Base-by-base conservation (phyloP, 2,888 invertebrate species). In the Thymelicus lineola region DNA sequence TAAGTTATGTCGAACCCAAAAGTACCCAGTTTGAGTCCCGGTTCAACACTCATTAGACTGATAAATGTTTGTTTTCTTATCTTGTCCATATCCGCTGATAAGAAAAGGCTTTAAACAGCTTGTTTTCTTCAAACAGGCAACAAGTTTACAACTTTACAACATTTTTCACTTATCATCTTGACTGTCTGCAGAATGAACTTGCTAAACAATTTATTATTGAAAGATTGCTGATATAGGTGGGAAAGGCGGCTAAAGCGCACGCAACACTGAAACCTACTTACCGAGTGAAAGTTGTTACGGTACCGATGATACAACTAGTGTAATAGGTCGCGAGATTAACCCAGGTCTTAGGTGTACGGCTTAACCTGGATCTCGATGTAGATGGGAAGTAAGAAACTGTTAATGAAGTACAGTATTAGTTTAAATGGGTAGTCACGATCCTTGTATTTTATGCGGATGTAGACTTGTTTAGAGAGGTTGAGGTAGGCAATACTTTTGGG, bases 301-400 rank as follows among this genome's bases (percentile, higher is more conserved):
- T 72, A 75, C 73, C 80, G 86, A 89, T 88, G 88, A 88, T 86
- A 82, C 88, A 87, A 87, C 84, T 74, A 70, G 71, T 85, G 88
- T 87, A 88, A 89, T 88, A 89, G 89, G 88, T 89, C 86, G 82
- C 71, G 73, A 79, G 82, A 81, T 81, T 80, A 73, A 76, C 77
- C 74, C 48, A 57, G 35, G 42, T 58, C 55, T 28, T 57, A 20
- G 55, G 45, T 65, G 38, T 36, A 45, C 42, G 53, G 20, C 64
- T 14, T 53, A 53, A 62, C 53, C 64, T 42, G 42, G 64, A 64
- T 64, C 42, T 64, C 38, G 38, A 60, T 60, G 17, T 55, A 55
- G 28, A 28, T 35, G 55, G 55, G 35, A 55, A 35, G 35, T 35
- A 55, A 53, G 53, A 53, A 55, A 55, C 17, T 55, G 35, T 55